phyloP scores from a whole-genome alignment of 2,113 vertebrate genomes.

The Bungarus multicinctus region DNA sequence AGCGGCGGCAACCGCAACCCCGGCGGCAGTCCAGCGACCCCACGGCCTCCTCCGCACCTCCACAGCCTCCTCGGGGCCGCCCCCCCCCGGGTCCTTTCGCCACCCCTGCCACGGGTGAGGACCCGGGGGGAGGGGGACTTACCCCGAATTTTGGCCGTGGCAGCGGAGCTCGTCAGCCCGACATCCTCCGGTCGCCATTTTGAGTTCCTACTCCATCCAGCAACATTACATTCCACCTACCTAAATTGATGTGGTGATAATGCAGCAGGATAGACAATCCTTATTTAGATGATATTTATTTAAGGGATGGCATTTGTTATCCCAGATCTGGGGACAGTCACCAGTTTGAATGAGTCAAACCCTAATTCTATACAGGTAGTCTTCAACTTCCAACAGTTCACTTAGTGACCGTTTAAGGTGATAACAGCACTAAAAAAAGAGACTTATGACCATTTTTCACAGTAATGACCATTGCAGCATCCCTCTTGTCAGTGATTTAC shows the following conservation, averaged over 20 bases:
- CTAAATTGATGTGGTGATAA: neutral
- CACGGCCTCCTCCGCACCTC: too few relatives aligned
- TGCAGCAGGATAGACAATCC: neutral
- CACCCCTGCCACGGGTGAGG: too few relatives aligned
- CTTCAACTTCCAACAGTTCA: neutral
- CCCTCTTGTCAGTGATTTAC: too few relatives aligned
- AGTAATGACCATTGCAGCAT: neutral
- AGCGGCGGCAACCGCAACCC: too few relatives aligned
- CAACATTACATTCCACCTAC: neutral
- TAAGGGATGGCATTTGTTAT: neutral
- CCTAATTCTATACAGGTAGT: neutral
- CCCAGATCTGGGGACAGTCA: neutral
- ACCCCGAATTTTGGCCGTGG: too few relatives aligned
- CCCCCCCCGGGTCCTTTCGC: too few relatives aligned
- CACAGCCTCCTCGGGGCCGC: too few relatives aligned
- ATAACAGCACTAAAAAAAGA: neutral
- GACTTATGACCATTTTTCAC: neutral
- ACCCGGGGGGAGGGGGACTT: too few relatives aligned
- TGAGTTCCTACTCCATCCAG: too few relatives aligned
- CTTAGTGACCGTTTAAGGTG: neutral
- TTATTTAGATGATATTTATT: neutral
- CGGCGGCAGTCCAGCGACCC: too few relatives aligned
- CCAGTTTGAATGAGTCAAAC: neutral
- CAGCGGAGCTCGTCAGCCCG: too few relatives aligned
- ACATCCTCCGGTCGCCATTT: too few relatives aligned